phyloP scores from a whole-genome alignment of 2,888 invertebrate genomes.

The Drosophila fulvimacula region DNA sequence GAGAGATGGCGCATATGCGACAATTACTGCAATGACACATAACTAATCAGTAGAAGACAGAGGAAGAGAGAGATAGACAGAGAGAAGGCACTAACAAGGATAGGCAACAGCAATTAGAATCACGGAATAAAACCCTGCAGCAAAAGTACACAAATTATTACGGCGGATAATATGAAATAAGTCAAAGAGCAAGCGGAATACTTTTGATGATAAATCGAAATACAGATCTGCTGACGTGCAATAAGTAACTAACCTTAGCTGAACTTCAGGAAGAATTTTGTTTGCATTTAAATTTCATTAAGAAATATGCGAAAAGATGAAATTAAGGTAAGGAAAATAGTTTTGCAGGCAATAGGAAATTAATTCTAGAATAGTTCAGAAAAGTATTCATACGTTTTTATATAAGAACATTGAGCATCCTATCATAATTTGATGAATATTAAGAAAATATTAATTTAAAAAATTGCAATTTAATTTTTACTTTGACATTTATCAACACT shows the following conservation, averaged over 20 bases:
- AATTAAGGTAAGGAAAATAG: neutral
- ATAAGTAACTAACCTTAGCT: neutral
- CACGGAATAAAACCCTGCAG: neutral
- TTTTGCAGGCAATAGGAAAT: no score
- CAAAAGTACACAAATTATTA: constrained; percentile 7
- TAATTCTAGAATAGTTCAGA: neutral
- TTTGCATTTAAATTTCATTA: no score
- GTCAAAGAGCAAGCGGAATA: neutral
- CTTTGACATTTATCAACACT: neutral
- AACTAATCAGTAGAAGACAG: neutral
- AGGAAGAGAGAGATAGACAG: neutral
- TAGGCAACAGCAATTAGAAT: neutral
- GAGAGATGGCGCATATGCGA: constrained; percentile 30
- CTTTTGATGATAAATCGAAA: neutral
- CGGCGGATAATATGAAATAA: neutral
- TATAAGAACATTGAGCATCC: no score
- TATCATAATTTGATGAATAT: no score
- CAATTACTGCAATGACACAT: constrained; percentile 39
- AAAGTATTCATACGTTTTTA: neutral
- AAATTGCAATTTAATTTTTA: neutral
- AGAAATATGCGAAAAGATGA: no score
- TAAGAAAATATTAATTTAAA: no score
- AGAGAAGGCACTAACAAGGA: neutral
- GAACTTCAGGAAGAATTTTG: no score
- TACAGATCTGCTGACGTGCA: neutral